These are phyloP conservation scores for Sturmia bella DNA, from an alignment of 2,888 invertebrate species.

Conservation along the genomic window DNA sequence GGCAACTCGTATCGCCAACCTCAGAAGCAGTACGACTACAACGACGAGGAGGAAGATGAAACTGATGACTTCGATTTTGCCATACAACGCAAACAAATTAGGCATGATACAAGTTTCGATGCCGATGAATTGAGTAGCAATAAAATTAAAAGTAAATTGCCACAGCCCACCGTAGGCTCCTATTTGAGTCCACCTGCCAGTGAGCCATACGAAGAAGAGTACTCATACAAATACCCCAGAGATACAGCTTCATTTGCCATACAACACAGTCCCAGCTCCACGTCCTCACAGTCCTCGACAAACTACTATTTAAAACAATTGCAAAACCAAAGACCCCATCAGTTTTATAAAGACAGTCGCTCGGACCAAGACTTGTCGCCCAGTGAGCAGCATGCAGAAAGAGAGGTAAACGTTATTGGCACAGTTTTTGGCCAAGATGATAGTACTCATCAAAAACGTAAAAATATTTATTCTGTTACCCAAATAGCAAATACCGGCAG, in stretches of 20 bases:
- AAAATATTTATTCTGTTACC: conserved; percentile 79
- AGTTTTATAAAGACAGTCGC: conserved; percentile 75
- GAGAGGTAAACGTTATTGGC: conserved; percentile 79
- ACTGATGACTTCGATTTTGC: conserved; percentile 74
- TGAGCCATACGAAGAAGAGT: conserved; percentile 73
- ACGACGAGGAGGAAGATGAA: conserved; percentile 77
- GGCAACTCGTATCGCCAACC: conserved; percentile 75
- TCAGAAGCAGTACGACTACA: conserved; percentile 76
- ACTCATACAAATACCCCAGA: conserved; percentile 64
- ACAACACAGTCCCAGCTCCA: conserved; percentile 20
- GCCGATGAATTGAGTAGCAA: conserved; percentile 76
- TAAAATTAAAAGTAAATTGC: conserved; percentile 75
- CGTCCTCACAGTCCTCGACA: conserved; percentile 22
- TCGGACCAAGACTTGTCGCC: conserved; percentile 77
- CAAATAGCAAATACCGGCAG: conserved; percentile 73
- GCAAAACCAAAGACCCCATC: conserved; percentile 71
- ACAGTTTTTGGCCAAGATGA: conserved; percentile 72
- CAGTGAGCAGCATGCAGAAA: conserved; percentile 77
- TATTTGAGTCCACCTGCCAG: conserved; percentile 79
- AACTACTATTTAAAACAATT: conserved; percentile 52
- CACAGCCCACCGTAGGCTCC: conserved; percentile 77
- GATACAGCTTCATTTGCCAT: conserved; percentile 31
- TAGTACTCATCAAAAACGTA: conserved; percentile 78
- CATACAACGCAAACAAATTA: conserved; percentile 67
- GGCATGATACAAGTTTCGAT: conserved; percentile 70